Evolutionary conservation across 2,888 invertebrate species (phyloP).

Genomic region (Microctonus aethiopoides): DNA sequence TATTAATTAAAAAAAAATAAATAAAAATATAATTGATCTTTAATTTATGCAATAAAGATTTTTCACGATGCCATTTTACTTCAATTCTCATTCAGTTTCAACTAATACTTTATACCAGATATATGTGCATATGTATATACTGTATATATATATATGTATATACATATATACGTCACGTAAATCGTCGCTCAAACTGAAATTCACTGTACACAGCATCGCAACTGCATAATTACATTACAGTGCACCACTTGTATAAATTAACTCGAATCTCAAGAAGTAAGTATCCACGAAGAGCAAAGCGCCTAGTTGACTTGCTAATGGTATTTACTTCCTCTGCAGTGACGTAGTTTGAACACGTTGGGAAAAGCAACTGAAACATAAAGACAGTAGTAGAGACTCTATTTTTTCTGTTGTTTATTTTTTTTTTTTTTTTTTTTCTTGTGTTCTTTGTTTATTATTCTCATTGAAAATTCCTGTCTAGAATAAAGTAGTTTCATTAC

Average conservation of each 20-base stretch:
- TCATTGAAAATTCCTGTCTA: background rate
- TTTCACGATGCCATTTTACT: no score
- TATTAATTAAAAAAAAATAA: no score
- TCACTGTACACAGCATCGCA: constrained; percentile 53
- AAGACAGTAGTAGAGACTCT: background rate
- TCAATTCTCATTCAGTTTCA: no score
- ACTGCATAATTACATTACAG: constrained; percentile 61
- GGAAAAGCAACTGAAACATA: constrained; percentile 2
- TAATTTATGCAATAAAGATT: no score
- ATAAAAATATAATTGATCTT: no score
- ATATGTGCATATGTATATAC: no score
- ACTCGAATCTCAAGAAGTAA: constrained; percentile 65
- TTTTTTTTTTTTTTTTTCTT: background rate
- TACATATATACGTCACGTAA: constrained; percentile 22
- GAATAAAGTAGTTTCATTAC: no score
- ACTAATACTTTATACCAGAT: no score
- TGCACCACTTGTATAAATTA: constrained; percentile 64
- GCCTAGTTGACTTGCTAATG: constrained; percentile 65
- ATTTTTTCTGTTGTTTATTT: background rate
- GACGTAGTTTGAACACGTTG: constrained; percentile 42
- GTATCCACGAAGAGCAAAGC: constrained; percentile 56
- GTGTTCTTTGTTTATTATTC: background rate
- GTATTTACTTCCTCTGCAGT: constrained; percentile 57
- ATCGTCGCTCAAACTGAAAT: constrained; percentile 55
- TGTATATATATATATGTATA: constrained; percentile 1